phyloP scores from a whole-genome alignment of 2,797 vertebrate genomes.

The Sorex maritimensis region DNA sequence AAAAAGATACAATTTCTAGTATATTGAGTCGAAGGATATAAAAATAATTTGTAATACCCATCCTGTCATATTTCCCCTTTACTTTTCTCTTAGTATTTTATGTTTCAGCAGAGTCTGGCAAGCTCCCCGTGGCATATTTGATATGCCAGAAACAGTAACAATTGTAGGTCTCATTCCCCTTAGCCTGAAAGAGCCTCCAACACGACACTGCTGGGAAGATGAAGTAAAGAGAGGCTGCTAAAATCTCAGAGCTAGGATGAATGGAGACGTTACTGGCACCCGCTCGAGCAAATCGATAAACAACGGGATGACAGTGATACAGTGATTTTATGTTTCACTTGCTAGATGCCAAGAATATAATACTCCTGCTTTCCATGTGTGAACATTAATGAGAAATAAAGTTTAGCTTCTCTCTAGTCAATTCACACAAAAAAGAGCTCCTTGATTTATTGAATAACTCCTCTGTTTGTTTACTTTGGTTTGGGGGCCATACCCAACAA shows the following conservation, averaged over 20 bases:
- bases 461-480: too few relatives aligned
- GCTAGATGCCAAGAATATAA: slow-evolving; percentile 37
- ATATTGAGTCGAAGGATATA: slow-evolving; percentile 12
- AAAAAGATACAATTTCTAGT: background rate
- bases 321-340: slow-evolving; percentile 36
- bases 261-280: too few relatives aligned
- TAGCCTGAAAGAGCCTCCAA: too few relatives aligned
- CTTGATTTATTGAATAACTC: background rate
- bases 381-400: slow-evolving; percentile 58
- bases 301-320: too few relatives aligned
- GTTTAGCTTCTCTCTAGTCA: slow-evolving; percentile 59
- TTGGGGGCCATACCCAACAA: too few relatives aligned
- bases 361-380: background rate
- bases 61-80: background rate
- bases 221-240: too few relatives aligned
- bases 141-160: too few relatives aligned
- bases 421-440: slow-evolving; percentile 3
- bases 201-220: too few relatives aligned
- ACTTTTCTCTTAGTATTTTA: slow-evolving; percentile 48
- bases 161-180: too few relatives aligned
- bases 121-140: too few relatives aligned
- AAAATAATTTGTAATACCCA: slow-evolving; percentile 44
- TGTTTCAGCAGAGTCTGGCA: background rate
- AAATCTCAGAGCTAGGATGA: too few relatives aligned
- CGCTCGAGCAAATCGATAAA: too few relatives aligned